A percentile compares a stretch with the other conserved stretches of the same genome.
These are phyloP conservation scores for Tenodera sinensis DNA, from an alignment of 2,888 invertebrate species.

Conservation along the genomic window DNA sequence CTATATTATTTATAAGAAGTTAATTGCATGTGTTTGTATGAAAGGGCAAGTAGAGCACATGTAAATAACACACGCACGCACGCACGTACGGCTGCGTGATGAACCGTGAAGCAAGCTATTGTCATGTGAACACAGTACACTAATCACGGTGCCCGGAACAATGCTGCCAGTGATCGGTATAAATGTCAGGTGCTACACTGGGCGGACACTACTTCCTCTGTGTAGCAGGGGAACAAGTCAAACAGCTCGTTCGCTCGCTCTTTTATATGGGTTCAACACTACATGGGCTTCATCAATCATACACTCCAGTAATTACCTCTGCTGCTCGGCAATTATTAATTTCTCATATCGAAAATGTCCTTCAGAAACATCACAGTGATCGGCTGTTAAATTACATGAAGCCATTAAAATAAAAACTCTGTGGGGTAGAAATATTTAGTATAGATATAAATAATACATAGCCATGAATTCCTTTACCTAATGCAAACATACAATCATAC, in stretches of 20 bases:
- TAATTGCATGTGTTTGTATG: not conserved
- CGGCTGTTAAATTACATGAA: too few relatives aligned
- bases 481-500: too few relatives aligned
- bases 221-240: not conserved
- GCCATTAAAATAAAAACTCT: too few relatives aligned
- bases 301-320: not conserved
- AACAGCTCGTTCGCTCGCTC: not conserved
- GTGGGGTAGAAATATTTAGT: too few relatives aligned
- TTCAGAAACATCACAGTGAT: too few relatives aligned
- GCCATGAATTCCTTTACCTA: too few relatives aligned
- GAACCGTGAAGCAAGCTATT: not conserved
- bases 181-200: not conserved
- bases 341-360: not conserved
- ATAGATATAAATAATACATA: too few relatives aligned
- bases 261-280: not conserved
- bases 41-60: not conserved
- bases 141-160: not conserved
- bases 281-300: not conserved
- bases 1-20: too few relatives aligned
- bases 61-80: not conserved
- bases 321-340: not conserved
- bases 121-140: not conserved
- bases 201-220: not conserved
- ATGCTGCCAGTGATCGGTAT: not conserved
- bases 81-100: not conserved